Evolutionary conservation across 2,797 vertebrate species (phyloP).

Genomic region (Yasuhikotakia modesta): DNA sequence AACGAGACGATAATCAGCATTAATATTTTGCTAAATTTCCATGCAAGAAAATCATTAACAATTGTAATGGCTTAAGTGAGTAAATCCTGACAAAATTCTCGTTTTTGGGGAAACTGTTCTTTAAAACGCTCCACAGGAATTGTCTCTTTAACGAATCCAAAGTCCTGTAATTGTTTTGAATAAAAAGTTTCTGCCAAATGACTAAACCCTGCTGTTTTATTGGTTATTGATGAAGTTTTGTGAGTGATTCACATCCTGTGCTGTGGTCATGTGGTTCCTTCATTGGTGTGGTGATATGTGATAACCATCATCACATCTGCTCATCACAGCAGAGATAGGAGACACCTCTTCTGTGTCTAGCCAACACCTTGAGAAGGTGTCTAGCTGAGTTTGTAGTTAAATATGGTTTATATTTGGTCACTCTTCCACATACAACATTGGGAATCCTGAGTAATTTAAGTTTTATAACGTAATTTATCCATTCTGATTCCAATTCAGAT

Average conservation of each 20-base stretch:
- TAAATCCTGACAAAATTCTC: background rate
- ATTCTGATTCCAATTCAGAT: too few species aligned
- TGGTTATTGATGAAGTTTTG: constrained; percentile 51
- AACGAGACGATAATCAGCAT: too few species aligned
- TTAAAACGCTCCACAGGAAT: background rate
- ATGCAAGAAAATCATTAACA: background rate
- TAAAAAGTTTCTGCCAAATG: background rate
- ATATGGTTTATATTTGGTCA: background rate
- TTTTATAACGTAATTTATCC: too few species aligned
- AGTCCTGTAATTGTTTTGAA: background rate
- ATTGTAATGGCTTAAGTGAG: background rate
- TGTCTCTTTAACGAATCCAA: background rate
- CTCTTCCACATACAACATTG: too few species aligned
- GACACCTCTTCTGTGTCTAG: background rate
- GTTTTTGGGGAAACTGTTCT: background rate
- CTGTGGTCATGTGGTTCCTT: constrained; percentile 59
- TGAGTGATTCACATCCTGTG: constrained; percentile 65
- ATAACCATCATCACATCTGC: constrained; percentile 34
- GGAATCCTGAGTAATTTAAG: too few species aligned
- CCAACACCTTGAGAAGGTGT: background rate
- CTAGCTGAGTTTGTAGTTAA: background rate
- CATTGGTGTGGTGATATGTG: constrained; percentile 37
- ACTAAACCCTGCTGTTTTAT: constrained; percentile 50
- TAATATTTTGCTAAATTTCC: too few species aligned
- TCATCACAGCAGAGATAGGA: constrained; percentile 10